Evolutionary conservation across 2,113 vertebrate species (phyloP), one percentile per base, ranked within the genome.

Genomic region (Zosterops japonicus): DNA sequence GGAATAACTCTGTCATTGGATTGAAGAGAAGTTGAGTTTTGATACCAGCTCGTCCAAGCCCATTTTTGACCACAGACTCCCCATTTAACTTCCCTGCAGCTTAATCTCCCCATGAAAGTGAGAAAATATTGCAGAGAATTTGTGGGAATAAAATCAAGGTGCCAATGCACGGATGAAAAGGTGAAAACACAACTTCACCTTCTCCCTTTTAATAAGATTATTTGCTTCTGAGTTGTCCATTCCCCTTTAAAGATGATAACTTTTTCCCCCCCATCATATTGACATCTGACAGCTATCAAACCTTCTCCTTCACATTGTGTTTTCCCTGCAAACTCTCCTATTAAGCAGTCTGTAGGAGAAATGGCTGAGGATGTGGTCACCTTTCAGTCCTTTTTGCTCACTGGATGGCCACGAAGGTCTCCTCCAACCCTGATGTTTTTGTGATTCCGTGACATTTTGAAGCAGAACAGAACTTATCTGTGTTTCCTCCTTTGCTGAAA

Each of bases 351-450:
- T 64, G 17, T 35, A 86, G 46, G 47, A 36, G 23, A 60, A 91
- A 50, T 27, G 31, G 14, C 19, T 78, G 69, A 68, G 80, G 9
- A 64, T 14, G 6, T 12, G 18, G 5, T 33, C 65, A 33, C 44
- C 8, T 82, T 72, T 44, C n/a, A 23, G 23, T 49, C 14, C 7
- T 13, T 57, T 52, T 50, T 55, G 19, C 52, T 74, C 44, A 2
- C 50, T 41, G 71, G 24, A 25, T 50, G 46, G 8, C 20, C 0
- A 0, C 3, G 13, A n/a, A 53, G 2, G 29, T 60, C n/a, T 53
- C 46, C 27, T 59, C 46, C 53, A 68, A 2, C 53, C 24, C 10
- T 3, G 2, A 9, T 23, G 22, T 5, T 72, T 36, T 76, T 44
- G 36, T 23, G 68, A 22, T 46, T 60, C 29, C 0, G 2, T 25